Evolutionary conservation across 2,797 vertebrate species (phyloP), one percentile per base, ranked within the genome.

Genomic region (Miichthys miiuy): DNA sequence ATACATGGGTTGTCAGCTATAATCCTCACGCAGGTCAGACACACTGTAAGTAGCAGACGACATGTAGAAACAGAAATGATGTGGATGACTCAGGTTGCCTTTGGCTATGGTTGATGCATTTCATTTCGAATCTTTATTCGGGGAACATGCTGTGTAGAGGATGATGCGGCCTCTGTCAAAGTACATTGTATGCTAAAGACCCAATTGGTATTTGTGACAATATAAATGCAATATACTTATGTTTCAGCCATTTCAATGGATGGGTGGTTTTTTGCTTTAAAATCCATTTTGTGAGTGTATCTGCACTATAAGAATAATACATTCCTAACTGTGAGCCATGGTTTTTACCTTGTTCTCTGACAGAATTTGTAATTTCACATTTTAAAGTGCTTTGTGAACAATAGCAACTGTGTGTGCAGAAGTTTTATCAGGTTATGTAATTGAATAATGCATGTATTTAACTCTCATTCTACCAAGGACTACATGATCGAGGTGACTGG

Each of bases 61-160:
- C 48, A 51, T 21, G 69, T 16, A 12, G 30, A 38, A 38, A 9
- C 34, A 10, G 42, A 66, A 51, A 57, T 16, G 10, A 61, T 1
- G 23, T 17, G 25, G 21, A 77, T 77, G 69, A 71, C 38, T 68
- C 58, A 56, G 47, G 63, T 18, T 48, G 71, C 82, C 61, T 44
- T 70, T 12, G 56, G 75, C 76, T 61, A 16, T 9, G 38, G 48
- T 54, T 71, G 68, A 64, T 38, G 25, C 38, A 54, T 75, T 80
- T 76, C n/a, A 48, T 71, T 70, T 76, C n/a, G 68, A 41, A 66
- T 70, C 68, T 57, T 68, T 68, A 71, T 57, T 42, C 61, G 52
- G 57, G 65, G 47, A 68, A 68, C 65, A 68, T 38, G 46, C 71
- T 78, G 52, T 20, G 58, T 34, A 1, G 79, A 74, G 56, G 46